Percentiles rank a stretch among this genome's conserved stretches.
phyloP scores from a whole-genome alignment of 2,113 vertebrate species.

The Rattus norvegicus region GRCr8 NC_086034.1:31610501-31611000 shows the following conservation, averaged over 20 bases:
- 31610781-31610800: neutral
- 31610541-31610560: neutral
- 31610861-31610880: neutral
- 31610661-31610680: neutral
- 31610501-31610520: no score
- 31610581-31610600: neutral
- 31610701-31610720: neutral
- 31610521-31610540: neutral
- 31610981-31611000: fast-evolving
- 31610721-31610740: neutral
- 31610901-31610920: neutral
- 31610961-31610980: neutral
- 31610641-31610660: neutral
- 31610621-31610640: neutral
- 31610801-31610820: neutral
- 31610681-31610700: neutral
- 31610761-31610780: neutral
- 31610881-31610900: neutral
- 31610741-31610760: neutral
- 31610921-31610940: neutral
- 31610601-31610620: neutral
- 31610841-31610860: neutral
- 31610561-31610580: neutral
- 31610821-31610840: neutral
- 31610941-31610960: neutral